Evolutionary conservation across 2,113 vertebrate species (phyloP), one percentile per base, ranked within the genome.

Genomic region (Mola mola): DNA sequence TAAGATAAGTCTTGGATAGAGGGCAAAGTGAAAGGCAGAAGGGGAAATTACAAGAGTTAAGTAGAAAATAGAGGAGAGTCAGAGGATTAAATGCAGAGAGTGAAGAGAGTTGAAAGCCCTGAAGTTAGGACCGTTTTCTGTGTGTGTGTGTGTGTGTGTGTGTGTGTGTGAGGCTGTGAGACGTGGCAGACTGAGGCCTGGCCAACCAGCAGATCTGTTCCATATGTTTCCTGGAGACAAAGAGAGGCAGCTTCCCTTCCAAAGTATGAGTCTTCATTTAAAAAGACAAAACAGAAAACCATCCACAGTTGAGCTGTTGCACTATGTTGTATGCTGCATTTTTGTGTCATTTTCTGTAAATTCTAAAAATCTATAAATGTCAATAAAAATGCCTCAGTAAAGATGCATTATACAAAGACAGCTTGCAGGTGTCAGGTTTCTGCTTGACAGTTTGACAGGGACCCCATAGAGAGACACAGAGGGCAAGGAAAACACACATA

Each of bases 171-270:
- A 9, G 66, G 86, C 55, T 72, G 94, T 93, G 90, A 95, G 92
- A 98, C 92, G 94, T 98, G 95, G 95, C 95, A 89, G 90, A 89
- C 80, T 48, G 59, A 89, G 86, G 81, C 92, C 69, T 46, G 83
- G 92, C 92, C 94, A 94, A 91, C 87, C 90, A 90, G 89, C 83
- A 94, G 92, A 95, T 94, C 87, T 93, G 87, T 95, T 94, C 93
- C 95, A 94, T 96, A 94, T 97, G 96, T 95, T 97, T 95, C 84
- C 85, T 93, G 83, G 92, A 92, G 88, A 78, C 24, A 64, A 48
- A 55, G 46, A 48, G 40, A 47, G 79, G 87, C 87, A 78, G 92
- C 64, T 66, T 38, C 69, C 60, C 62, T 62, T 62, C 52, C 64
- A 37, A 47, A 61, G 38, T 64, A 80, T 66, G 83, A 88, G 84